Evolutionary conservation across 2,113 vertebrate genomes (phyloP).

Genomic region (Tupaia tana): DNA sequence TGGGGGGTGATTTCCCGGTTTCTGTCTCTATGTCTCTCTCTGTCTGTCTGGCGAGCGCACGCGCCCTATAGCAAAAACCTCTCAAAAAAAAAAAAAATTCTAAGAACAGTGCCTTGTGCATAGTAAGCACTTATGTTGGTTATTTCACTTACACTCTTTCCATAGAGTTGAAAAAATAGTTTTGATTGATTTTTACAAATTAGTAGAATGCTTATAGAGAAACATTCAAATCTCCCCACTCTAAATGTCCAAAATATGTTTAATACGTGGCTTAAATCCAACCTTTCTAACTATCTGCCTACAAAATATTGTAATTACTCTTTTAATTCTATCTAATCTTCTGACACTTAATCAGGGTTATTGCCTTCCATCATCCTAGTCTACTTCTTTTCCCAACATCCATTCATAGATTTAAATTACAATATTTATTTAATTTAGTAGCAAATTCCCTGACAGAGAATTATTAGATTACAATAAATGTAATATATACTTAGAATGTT

Average conservation of each 20-base stretch:
- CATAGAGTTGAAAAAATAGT: slow-evolving; percentile 31
- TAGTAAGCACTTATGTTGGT: not conserved
- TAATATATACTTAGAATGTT: slow-evolving; percentile 44
- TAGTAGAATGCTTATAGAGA: slow-evolving; percentile 27
- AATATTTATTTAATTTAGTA: slow-evolving; percentile 45
- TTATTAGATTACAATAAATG: slow-evolving; percentile 34
- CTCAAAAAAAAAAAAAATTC: too few species aligned
- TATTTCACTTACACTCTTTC: slow-evolving; percentile 22
- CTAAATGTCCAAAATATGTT: not conserved
- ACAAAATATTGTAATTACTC: slow-evolving; percentile 21
- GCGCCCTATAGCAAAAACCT: too few species aligned
- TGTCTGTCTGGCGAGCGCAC: too few species aligned
- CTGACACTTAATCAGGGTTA: not conserved
- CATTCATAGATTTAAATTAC: slow-evolving; percentile 10
- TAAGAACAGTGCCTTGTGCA: not conserved
- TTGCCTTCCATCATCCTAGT: not conserved
- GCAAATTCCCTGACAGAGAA: slow-evolving; percentile 44
- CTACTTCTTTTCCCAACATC: not conserved
- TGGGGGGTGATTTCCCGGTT: too few species aligned
- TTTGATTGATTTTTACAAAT: slow-evolving; percentile 37
- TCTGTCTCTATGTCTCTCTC: too few species aligned
- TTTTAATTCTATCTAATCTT: slow-evolving; percentile 64
- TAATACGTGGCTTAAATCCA: slow-evolving; percentile 35
- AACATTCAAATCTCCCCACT: slow-evolving; percentile 26
- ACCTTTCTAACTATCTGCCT: not conserved